Evolutionary conservation across 2,888 invertebrate species (phyloP).

Genomic region (Loripinus fragilis): DNA sequence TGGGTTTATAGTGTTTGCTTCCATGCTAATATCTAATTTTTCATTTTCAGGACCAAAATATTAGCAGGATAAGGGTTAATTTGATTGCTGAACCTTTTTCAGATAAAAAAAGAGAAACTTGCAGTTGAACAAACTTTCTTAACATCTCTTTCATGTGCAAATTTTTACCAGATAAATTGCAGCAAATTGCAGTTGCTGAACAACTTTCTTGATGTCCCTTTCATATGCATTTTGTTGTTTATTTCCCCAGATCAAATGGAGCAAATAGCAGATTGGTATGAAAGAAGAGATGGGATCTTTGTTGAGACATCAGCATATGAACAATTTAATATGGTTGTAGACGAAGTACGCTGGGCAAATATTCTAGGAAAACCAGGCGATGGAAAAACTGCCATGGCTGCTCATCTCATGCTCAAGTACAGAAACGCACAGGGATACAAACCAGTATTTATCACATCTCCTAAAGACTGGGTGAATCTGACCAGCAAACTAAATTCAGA

Average conservation of each 20-base stretch:
- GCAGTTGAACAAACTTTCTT: no score
- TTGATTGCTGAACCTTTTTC: no score
- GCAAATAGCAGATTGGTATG: not conserved
- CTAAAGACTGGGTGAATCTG: not conserved
- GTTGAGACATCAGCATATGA: not conserved
- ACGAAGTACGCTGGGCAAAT: slow-evolving; percentile 5
- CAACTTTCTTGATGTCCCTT: no score
- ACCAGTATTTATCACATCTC: not conserved
- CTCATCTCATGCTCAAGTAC: slow-evolving; percentile 9
- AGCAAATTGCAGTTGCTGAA: no score
- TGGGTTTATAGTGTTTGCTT: no score
- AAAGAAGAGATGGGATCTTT: not conserved
- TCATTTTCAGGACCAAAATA: no score
- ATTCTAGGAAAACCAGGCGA: slow-evolving; percentile 4
- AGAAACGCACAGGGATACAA: not conserved
- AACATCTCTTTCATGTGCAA: no score
- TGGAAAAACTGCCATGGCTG: not conserved
- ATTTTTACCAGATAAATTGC: no score
- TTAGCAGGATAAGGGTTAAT: no score
- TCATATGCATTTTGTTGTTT: no score
- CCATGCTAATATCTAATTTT: no score
- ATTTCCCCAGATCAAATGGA: not conserved
- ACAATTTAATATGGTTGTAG: not conserved
- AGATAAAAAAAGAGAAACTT: no score
- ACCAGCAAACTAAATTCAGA: not conserved